Percentiles rank a stretch among this genome's conserved stretches.
phyloP scores from a whole-genome alignment of 2,888 invertebrate genomes.

The Hoplodrina blanda region DNA sequence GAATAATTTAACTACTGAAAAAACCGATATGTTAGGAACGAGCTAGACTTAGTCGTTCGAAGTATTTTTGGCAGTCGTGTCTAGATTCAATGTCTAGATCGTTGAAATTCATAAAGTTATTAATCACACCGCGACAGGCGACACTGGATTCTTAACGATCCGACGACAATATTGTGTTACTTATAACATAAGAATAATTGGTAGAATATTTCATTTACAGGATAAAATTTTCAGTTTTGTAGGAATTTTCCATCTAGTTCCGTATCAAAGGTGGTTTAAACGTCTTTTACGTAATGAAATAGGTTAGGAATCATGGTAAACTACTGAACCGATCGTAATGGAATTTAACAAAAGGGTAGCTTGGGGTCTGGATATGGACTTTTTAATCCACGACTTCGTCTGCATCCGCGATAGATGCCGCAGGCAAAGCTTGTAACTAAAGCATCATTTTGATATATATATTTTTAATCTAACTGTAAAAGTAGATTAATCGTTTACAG shows the following conservation, averaged over 20 bases:
- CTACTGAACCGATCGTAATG: no score
- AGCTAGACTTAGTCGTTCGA: not conserved
- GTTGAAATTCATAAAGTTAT: constrained; percentile 45
- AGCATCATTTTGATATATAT: not conserved
- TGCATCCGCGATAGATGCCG: no score
- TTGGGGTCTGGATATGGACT: no score
- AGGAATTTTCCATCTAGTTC: not conserved
- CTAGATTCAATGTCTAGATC: constrained; percentile 42
- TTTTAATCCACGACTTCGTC: no score
- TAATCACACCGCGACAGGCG: constrained; percentile 50
- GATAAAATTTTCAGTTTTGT: not conserved
- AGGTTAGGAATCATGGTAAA: no score
- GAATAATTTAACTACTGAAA: not conserved
- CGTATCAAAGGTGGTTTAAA: not conserved
- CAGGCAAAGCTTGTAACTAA: not conserved
- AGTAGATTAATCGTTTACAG: not conserved
- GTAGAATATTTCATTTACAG: not conserved
- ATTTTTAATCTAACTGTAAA: constrained; percentile 17
- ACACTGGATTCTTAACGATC: constrained; percentile 52
- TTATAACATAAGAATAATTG: constrained; percentile 26
- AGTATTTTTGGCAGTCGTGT: constrained; percentile 40
- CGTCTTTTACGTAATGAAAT: no score
- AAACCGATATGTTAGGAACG: not conserved
- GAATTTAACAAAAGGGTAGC: no score
- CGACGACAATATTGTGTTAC: constrained; percentile 45